Conservation (phyloP, 2,113 vertebrate species). For the Holacanthus passer region DNA sequence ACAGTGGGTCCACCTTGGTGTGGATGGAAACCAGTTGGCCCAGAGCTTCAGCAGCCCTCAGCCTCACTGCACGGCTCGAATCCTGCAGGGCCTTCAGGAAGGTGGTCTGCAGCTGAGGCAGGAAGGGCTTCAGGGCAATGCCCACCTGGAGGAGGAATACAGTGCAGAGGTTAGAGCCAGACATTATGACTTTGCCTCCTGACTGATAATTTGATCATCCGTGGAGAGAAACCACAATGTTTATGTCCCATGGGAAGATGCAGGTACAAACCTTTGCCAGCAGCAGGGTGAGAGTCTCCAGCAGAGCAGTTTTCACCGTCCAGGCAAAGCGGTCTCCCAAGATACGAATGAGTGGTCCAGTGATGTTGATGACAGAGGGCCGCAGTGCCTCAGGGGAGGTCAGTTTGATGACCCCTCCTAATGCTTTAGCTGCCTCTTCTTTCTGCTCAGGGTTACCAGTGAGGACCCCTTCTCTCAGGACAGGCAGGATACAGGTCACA, state of each 20-base stretch:
- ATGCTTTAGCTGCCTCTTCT: conserved; percentile 95
- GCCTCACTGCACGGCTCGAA: conserved; percentile 92
- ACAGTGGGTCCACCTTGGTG: conserved; percentile 96
- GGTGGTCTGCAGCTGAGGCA: conserved; percentile 98
- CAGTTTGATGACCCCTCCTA: conserved; percentile 94
- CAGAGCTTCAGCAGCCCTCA: conserved; percentile 93
- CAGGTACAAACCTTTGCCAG: conserved; percentile 89
- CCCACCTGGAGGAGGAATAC: conserved; percentile 86
- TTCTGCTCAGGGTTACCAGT: conserved; percentile 97
- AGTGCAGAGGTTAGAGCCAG: conserved; percentile 10
- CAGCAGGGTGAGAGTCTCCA: conserved; percentile 96
- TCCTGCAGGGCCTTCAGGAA: conserved; percentile 98
- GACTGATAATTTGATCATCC: background rate
- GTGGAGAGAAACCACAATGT: background rate
- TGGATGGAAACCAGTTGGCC: conserved; percentile 97
- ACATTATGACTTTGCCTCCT: background rate
- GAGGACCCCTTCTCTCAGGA: conserved; percentile 95
- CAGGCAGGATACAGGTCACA: conserved; percentile 95
- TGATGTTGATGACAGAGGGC: conserved; percentile 97
- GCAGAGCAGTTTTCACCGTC: conserved; percentile 94
- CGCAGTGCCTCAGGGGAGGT: conserved; percentile 95
- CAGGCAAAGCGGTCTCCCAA: conserved; percentile 96
- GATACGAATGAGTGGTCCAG: conserved; percentile 97
- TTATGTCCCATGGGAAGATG: background rate
- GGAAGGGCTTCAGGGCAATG: conserved; percentile 96